These are phyloP conservation scores for Hippopotamus amphibius DNA, from an alignment of 2,113 vertebrate species.

Conservation along the genomic window DNA sequence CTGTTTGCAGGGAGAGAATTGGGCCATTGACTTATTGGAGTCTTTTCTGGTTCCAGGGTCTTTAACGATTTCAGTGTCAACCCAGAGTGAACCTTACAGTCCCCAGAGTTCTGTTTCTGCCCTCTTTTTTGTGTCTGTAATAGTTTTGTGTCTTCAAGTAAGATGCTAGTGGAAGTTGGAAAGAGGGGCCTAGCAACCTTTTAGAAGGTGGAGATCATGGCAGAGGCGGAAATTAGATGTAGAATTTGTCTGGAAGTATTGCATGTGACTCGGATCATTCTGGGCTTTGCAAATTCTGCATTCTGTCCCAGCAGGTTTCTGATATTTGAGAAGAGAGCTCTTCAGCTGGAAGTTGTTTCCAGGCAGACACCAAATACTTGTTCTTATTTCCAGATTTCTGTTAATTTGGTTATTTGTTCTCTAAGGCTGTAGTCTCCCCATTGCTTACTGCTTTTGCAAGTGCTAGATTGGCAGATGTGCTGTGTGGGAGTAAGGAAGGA, in stretches of 20 bases:
- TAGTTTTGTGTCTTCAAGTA: background rate
- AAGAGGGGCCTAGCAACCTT: background rate
- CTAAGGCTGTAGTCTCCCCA: background rate
- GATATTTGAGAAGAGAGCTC: background rate
- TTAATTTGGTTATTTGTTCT: constrained; percentile 70
- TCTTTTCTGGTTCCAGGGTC: background rate
- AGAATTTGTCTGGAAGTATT: background rate
- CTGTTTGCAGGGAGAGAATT: background rate
- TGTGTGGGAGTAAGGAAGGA: constrained; percentile 65
- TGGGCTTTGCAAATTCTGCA: background rate
- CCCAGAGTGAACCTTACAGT: background rate
- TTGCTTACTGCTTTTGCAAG: background rate
- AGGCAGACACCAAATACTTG: constrained; percentile 20
- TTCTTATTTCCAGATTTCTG: constrained; percentile 44
- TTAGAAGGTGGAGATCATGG: background rate
- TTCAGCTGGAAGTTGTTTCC: background rate
- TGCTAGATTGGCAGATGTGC: constrained; percentile 63
- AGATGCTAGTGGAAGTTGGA: background rate
- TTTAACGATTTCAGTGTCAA: background rate
- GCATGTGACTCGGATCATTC: accelerated
- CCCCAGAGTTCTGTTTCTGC: background rate
- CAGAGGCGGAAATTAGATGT: background rate
- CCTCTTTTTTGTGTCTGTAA: background rate
- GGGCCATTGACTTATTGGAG: background rate
- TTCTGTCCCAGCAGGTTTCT: background rate